Percentiles rank a stretch among this genome's conserved stretches.
Evolutionary conservation across 2,888 invertebrate genomes (phyloP).

Genomic region (Orchesellides sinensis): DNA sequence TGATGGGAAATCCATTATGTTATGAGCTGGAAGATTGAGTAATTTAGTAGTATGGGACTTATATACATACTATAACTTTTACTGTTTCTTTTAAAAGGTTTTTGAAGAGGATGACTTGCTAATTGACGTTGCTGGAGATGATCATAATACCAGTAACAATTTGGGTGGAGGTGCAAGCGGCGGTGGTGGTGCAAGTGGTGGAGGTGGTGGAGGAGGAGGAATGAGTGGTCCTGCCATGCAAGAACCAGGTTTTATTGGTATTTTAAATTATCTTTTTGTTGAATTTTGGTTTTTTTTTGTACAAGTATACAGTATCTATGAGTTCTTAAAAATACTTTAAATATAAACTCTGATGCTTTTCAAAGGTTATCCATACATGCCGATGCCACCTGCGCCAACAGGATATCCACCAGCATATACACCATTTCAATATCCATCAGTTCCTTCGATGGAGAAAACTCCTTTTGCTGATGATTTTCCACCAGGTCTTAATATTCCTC

Average conservation of each 20-base stretch:
- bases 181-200: slow-evolving; percentile 74
- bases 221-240: slow-evolving; percentile 77
- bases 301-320: not conserved
- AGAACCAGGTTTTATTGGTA: slow-evolving; percentile 84
- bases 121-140: slow-evolving; percentile 82
- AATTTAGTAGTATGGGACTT: slow-evolving; percentile 32
- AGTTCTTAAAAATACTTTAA: not conserved
- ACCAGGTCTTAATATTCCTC: slow-evolving; percentile 63
- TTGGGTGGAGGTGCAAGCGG: slow-evolving; percentile 76
- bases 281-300: not conserved
- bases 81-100: slow-evolving; percentile 77
- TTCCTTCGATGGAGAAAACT: slow-evolving; percentile 47
- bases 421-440: slow-evolving; percentile 84
- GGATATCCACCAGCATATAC: slow-evolving; percentile 77
- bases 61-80: slow-evolving; percentile 29
- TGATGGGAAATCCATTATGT: slow-evolving; percentile 8
- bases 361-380: slow-evolving; percentile 84
- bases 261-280: slow-evolving; percentile 5
- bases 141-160: slow-evolving; percentile 79
- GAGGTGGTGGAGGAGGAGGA: slow-evolving; percentile 78
- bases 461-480: slow-evolving; percentile 36
- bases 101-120: slow-evolving; percentile 83
- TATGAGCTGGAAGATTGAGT: not conserved
- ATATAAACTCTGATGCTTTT: no score
- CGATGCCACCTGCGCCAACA: slow-evolving; percentile 80